Evolutionary conservation across 2,113 vertebrate species (phyloP).

Genomic region (Nyctibius bracteatus): DNA sequence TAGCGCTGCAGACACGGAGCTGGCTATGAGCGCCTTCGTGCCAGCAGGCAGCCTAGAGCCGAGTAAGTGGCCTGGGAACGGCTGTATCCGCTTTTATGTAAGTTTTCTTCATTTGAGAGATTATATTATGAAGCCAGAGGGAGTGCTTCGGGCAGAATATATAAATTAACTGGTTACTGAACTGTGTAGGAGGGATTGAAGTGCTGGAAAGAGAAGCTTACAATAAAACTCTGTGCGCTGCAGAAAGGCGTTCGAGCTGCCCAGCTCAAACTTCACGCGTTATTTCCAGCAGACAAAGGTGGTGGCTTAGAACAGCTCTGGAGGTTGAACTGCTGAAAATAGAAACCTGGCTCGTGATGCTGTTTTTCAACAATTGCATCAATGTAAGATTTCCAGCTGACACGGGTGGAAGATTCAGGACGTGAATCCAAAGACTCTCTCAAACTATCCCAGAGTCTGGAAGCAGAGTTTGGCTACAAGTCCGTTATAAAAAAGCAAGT

Average conservation of each 20-base stretch:
- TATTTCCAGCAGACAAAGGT: conserved; percentile 24
- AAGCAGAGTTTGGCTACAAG: background rate
- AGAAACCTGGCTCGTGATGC: background rate
- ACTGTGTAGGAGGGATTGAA: conserved; percentile 33
- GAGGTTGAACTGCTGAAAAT: conserved; percentile 9
- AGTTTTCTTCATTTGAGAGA: conserved; percentile 48
- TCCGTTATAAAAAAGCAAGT: background rate
- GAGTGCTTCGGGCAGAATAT: conserved; percentile 19
- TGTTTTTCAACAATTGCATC: background rate
- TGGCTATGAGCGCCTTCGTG: background rate
- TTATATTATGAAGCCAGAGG: conserved; percentile 26
- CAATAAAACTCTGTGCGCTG: conserved; percentile 3
- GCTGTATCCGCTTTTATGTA: conserved; percentile 1
- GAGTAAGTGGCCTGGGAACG: background rate
- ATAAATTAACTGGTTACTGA: conserved; percentile 51
- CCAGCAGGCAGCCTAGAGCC: conserved; percentile 30
- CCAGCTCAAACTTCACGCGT: background rate
- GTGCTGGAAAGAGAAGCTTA: conserved; percentile 14
- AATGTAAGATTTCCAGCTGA: conserved; percentile 34
- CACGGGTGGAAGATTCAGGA: background rate
- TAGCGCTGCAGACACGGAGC: background rate
- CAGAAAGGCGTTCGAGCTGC: background rate
- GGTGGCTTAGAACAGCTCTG: conserved; percentile 20
- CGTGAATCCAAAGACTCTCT: background rate
- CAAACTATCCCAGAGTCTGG: background rate